Percentiles rank a stretch among this genome's conserved stretches.
These are phyloP conservation scores for Bombyx mandarina DNA, from an alignment of 1,140 invertebrate genomes.

Conservation along the genomic window DNA sequence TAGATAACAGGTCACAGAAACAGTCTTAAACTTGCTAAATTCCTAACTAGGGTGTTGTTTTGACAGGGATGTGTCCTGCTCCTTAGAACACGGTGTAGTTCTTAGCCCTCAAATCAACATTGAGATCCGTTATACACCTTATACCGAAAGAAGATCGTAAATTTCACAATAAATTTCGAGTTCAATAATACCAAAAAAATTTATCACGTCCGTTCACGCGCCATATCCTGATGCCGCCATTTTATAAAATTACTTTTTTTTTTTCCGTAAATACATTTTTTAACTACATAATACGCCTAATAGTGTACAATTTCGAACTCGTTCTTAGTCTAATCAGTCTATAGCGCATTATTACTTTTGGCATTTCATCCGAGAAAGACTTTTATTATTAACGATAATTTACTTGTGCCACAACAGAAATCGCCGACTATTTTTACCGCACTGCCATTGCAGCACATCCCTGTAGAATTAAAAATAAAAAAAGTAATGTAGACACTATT, in stretches of 20 bases:
- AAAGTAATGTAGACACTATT: slow-evolving; percentile 57
- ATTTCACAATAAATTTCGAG: slow-evolving; percentile 1
- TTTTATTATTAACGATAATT: slow-evolving; percentile 26
- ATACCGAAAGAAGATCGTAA: neutral
- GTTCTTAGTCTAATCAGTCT: slow-evolving; percentile 70
- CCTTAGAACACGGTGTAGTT: slow-evolving; percentile 60
- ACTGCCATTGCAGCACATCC: slow-evolving; percentile 65
- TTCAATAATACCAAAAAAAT: neutral
- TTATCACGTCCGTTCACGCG: neutral
- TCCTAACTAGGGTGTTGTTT: slow-evolving; percentile 64
- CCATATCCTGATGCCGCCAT: too few relatives aligned
- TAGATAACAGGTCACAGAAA: slow-evolving; percentile 69
- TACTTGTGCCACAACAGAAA: slow-evolving; percentile 13
- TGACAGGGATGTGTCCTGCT: slow-evolving; percentile 69
- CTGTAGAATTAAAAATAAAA: slow-evolving; percentile 63
- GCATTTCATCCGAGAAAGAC: slow-evolving; percentile 40
- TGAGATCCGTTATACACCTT: neutral
- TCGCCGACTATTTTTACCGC: slow-evolving; percentile 38
- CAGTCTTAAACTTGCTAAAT: slow-evolving; percentile 70
- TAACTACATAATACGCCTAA: slow-evolving; percentile 67
- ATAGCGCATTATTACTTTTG: slow-evolving; percentile 69
- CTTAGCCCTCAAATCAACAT: neutral
- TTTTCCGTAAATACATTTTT: slow-evolving; percentile 67
- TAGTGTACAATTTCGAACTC: slow-evolving; percentile 66
- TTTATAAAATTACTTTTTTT: too few relatives aligned